Evolutionary conservation across 2,113 vertebrate genomes (phyloP).

Genomic region (Chloebia gouldiae): DNA sequence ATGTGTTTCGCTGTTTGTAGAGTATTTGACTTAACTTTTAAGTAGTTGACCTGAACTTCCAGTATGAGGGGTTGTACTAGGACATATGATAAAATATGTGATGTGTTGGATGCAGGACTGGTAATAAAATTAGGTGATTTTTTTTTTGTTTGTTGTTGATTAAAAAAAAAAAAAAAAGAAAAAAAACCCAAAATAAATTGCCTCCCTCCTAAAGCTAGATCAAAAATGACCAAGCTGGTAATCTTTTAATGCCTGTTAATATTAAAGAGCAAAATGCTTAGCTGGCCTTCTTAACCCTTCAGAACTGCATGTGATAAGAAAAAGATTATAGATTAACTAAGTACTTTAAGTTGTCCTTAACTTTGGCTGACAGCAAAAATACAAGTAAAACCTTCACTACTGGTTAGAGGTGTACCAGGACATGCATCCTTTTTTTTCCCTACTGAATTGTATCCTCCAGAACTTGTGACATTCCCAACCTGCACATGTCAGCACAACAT

Average conservation of each 20-base stretch:
- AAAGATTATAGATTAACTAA: constrained; percentile 41
- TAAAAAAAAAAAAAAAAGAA: neutral
- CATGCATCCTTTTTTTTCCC: neutral
- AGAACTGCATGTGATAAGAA: constrained; percentile 2
- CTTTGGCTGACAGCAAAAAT: neutral
- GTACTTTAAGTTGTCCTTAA: neutral
- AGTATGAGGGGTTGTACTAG: neutral
- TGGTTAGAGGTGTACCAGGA: neutral
- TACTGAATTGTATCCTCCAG: neutral
- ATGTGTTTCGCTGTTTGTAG: neutral
- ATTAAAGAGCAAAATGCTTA: constrained; percentile 15
- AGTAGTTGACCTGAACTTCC: neutral
- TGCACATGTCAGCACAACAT: neutral
- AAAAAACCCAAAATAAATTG: neutral
- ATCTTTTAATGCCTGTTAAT: neutral
- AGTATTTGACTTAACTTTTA: neutral
- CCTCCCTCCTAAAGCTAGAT: neutral
- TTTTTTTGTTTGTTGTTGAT: neutral
- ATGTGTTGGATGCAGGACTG: neutral
- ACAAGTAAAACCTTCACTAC: neutral
- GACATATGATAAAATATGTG: neutral
- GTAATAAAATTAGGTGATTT: neutral
- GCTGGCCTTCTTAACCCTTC: neutral
- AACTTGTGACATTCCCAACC: neutral
- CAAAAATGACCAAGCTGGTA: neutral